These are phyloP conservation scores for Strongylocentrotus purpuratus DNA, from an alignment of 35 echinoderm and acorn worm genomes.

Conservation along the genomic window DNA sequence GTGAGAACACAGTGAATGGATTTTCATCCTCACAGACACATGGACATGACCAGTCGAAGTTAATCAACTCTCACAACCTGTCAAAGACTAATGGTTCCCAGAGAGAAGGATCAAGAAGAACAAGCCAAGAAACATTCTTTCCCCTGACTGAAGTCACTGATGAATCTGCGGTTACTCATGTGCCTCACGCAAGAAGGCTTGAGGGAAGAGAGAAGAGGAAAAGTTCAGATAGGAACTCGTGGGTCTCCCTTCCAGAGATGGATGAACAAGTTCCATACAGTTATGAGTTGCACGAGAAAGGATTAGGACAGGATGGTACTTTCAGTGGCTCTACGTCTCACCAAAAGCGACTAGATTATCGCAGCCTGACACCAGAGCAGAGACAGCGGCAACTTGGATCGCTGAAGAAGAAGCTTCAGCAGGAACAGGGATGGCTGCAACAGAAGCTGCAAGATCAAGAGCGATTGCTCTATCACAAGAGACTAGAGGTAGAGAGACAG, in stretches of 20 bases:
- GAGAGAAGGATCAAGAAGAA: background rate
- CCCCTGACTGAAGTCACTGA: background rate
- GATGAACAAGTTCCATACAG: background rate
- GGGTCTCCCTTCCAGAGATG: constrained; percentile 24
- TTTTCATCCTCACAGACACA: background rate
- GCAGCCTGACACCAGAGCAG: background rate
- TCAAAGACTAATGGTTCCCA: background rate
- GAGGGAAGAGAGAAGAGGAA: background rate
- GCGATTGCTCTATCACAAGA: constrained; percentile 27
- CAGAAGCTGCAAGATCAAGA: constrained; percentile 25
- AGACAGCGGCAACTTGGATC: constrained; percentile 16
- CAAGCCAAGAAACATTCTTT: background rate
- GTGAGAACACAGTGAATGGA: background rate
- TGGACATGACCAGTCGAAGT: background rate
- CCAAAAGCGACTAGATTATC: background rate
- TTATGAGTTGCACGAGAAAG: background rate
- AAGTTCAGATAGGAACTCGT: background rate
- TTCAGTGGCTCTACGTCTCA: background rate
- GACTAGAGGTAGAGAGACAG: constrained; percentile 11
- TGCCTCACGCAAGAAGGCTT: background rate
- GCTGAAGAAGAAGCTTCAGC: constrained; percentile 18
- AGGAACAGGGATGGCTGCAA: constrained; percentile 45
- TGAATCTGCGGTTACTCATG: background rate
- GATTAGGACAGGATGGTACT: background rate
- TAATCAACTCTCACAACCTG: background rate